Conservation (phyloP, 1,140 invertebrate genomes). For the Gryon sp. region DNA sequence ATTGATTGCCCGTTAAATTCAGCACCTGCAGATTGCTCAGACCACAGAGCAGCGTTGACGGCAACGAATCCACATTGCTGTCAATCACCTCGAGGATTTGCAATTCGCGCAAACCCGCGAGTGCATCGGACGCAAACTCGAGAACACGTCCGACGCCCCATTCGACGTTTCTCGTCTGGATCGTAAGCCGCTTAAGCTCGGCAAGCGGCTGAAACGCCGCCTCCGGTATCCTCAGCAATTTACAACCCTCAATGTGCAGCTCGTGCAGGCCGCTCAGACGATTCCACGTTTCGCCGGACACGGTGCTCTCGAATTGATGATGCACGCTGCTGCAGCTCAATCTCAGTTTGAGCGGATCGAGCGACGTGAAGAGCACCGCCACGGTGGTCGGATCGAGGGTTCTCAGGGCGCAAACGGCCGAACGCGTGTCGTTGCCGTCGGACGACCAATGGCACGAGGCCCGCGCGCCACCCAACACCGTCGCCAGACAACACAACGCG, state of each 20-base stretch:
- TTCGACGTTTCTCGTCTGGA: constrained; percentile 88
- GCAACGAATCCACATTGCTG: constrained; percentile 89
- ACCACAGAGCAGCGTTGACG: constrained; percentile 87
- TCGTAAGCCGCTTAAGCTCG: constrained; percentile 85
- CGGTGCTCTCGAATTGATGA: constrained; percentile 86
- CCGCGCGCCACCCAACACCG: constrained; percentile 46
- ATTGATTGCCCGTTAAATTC: constrained; percentile 90
- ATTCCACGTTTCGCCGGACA: constrained; percentile 86
- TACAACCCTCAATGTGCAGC: constrained; percentile 87
- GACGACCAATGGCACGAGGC: constrained; percentile 81
- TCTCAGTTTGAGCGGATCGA: constrained; percentile 84
- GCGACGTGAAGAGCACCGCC: constrained; percentile 83
- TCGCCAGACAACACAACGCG: constrained; percentile 55
- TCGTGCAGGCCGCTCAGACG: constrained; percentile 86
- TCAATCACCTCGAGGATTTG: constrained; percentile 88
- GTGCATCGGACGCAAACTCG: constrained; percentile 84
- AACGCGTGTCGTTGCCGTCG: constrained; percentile 82
- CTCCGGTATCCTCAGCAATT: constrained; percentile 87
- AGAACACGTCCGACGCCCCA: constrained; percentile 87
- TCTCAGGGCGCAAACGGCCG: constrained; percentile 85
- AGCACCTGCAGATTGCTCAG: constrained; percentile 88
- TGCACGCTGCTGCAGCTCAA: constrained; percentile 89
- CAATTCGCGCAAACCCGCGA: constrained; percentile 87
- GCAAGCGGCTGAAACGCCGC: constrained; percentile 88
- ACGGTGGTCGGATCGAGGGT: constrained; percentile 83